Base-by-base conservation (phyloP, 2,888 invertebrate genomes). In the Yponomeuta plumbellus region DNA sequence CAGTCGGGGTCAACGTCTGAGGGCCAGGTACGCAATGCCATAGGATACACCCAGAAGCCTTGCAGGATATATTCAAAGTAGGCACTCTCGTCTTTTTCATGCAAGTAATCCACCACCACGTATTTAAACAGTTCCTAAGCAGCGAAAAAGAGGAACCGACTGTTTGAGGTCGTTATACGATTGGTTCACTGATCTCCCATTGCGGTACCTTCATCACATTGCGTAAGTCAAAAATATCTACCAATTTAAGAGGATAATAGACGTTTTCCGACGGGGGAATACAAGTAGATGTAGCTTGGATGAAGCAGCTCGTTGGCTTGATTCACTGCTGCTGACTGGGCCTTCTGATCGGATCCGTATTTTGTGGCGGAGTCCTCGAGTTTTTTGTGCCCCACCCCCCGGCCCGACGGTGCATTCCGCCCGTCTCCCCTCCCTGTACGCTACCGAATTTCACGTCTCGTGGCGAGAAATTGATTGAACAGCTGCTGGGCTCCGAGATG, bases 1-100 rank as follows among this genome's bases (percentile, higher is more conserved):
- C 84, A 81, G 73, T 73, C 77, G 82, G 81, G 86, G 88, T 89
- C 89, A 89, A 87, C 84, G 89, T 82, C 89, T 82, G 84, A 74
- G 61, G 5, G 26, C 20, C 89, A 88, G 88, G 89, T 89, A 89
- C 80, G 63, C 21, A 40, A 17, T 13, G 17, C 44, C 44, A 52
- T 17, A 52, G 44, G 44, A 17, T 52, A 52, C 17, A 17, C 4
- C 17, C 17, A 52, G 44, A 52, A 52, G 44, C 17, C 17, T 52
- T 52, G 44, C 13, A 52, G 44, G 17, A 52, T 13, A 34, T 34
- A 34, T 34, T 34, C 8, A 34, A 10, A 34, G 8, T 6, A 34
- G 34, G 34, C 34, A 34, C 8, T 34, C 34, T 5, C 34, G 34
- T 3, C 6, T 34, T 8, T 8, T 34, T 34, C 1, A 34, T 34